A percentile compares a stretch with the other conserved stretches of the same genome.
phyloP scores from a whole-genome alignment of 1,140 invertebrate species.

The Leptopilina boulardi region DNA sequence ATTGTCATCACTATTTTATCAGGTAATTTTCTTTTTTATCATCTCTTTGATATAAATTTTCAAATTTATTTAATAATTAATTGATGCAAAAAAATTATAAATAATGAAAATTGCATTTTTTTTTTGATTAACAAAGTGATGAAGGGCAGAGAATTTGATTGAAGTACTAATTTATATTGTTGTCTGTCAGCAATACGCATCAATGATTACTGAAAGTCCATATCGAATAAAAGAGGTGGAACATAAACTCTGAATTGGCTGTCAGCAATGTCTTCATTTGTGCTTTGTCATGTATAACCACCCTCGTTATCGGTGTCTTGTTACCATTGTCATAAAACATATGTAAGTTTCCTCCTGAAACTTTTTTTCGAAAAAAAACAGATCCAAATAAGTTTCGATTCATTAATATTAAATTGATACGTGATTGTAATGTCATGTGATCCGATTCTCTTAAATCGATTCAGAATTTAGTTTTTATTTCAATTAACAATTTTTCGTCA shows the following conservation, averaged over 20 bases:
- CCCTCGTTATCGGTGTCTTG: constrained; percentile 10
- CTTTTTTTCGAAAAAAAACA: background rate
- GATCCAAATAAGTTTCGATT: background rate
- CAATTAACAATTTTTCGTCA: too few relatives aligned
- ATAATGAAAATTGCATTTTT: too few relatives aligned
- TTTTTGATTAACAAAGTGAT: too few relatives aligned
- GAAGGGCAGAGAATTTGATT: too few relatives aligned
- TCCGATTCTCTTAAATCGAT: too few relatives aligned
- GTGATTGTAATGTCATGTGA: background rate
- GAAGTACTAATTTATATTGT: too few relatives aligned
- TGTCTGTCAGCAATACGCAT: constrained; percentile 48
- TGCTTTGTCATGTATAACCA: constrained; percentile 16
- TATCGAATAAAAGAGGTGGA: constrained; percentile 6
- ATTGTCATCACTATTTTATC: background rate
- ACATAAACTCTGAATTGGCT: constrained; percentile 29
- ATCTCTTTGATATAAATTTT: background rate
- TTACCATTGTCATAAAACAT: constrained; percentile 12
- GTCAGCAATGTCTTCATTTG: constrained; percentile 5
- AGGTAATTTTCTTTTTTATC: background rate
- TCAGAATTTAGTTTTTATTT: too few relatives aligned
- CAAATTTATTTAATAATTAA: background rate
- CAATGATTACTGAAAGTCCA: constrained; percentile 42
- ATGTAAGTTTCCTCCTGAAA: constrained; percentile 13
- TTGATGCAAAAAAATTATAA: background rate
- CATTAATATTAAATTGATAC: background rate